Evolutionary conservation across 2,888 invertebrate genomes (phyloP), one percentile per base, ranked within the genome.

Genomic region (Yponomeuta sedellus): DNA sequence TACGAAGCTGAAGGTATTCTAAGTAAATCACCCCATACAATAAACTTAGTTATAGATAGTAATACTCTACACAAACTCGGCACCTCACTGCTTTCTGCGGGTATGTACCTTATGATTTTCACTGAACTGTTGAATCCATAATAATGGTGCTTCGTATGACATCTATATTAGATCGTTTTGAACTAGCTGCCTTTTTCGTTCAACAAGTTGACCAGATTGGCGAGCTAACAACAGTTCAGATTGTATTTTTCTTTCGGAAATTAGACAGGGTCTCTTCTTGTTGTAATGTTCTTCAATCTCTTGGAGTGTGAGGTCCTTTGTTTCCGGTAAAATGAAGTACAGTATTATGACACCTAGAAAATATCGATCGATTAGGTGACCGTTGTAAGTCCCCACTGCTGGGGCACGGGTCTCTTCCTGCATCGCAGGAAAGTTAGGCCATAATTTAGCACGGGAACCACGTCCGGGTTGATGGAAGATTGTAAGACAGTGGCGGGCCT

Each of bases 221-320:
- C 44, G 44, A 12, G 16, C 44, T 16, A 52, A 3, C 16, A 52
- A 4, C 16, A 52, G 12, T 16, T 52, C 44, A 52, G 44, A 52
- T 52, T 52, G 16, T 16, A 52, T 16, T 16, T 52, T 12, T 8
- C 82, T 77, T 75, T 71, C 85, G 65, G 84, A 81, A 2, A 83
- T 81, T 10, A 93, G 74, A 0, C 86, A 83, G 11, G 87, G 77
- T 0, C 86, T 88, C 10, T 91, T 81, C 0, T 92, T 92, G 10
- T 92, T 93, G 73, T 92, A 94, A 71, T 93, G 93, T 71, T 94
- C 94, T 78, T 94, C 94, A 63, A 94, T 94, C 75, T 94, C 94
- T 78, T 93, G 93, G 1, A 94, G 82, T 0, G 93, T 90, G 71
- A 92, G 88, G 12, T 89, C 92, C 75, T 92, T 93, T 4, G 94